Evolutionary conservation across 2,888 invertebrate species (phyloP), one percentile per base, ranked within the genome.

Genomic region (Andrena minutula): DNA sequence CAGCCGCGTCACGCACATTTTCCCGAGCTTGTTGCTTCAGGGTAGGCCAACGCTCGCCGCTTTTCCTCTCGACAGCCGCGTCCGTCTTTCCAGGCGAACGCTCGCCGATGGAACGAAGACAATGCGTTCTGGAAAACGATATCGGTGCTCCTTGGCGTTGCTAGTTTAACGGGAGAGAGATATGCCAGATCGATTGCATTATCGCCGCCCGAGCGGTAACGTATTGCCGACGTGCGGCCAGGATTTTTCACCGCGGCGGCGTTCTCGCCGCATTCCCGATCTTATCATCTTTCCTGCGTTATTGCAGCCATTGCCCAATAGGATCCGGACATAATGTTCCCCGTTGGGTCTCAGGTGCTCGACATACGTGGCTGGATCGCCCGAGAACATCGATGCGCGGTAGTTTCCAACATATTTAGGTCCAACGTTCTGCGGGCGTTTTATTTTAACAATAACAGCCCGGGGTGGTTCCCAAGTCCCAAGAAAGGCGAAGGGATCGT

Each of bases 161-260:
- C 79, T 87, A 71, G 71, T 86, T 85, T 86, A 84, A 63, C 79
- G 71, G 53, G 64, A 73, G 28, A 47, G 47, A 85, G 87, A 87
- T 86, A 87, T 85, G 85, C 80, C 70, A 79, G 80, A 87, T 87
- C 83, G 86, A 87, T 87, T 83, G 71, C 79, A 81, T 84, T 85
- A 87, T 86, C 85, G 75, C 51, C 69, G 61, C 49, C 79, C 16
- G 64, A 81, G 70, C 75, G 75, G 71, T 85, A 82, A 85, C 75
- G 72, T 73, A 87, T 87, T 74, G 82, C 80, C 73, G 73, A 32
- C 85, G 63, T 56, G 61, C 51, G 56, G 64, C 30, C 56, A 51
- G 72, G 69, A 74, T 75, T 81, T 81, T 83, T 78, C 63, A 63
- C 63, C 58, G 56, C 58, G 64, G 41, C 76, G 51, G 32, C 23